phyloP scores from a whole-genome alignment of 1,140 invertebrate species.

The Druon quercuslanigerum region DNA sequence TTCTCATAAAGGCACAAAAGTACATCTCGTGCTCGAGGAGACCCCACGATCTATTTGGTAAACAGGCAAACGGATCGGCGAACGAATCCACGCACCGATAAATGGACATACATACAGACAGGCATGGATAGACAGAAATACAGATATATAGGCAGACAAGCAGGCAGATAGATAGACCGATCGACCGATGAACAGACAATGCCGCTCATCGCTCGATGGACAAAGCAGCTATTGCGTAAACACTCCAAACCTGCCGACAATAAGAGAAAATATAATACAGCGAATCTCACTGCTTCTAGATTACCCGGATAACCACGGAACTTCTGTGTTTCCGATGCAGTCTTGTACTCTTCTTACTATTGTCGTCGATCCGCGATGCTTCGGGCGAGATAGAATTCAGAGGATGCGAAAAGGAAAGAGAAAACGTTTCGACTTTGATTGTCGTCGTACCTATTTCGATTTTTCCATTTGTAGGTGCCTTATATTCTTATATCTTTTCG shows the following conservation, averaged over 20 bases:
- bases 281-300: slow-evolving; percentile 63
- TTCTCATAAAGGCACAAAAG: slow-evolving; percentile 70
- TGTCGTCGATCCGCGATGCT: slow-evolving; percentile 1
- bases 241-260: slow-evolving; percentile 67
- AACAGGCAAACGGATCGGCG: slow-evolving; percentile 64
- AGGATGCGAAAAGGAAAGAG: slow-evolving; percentile 27
- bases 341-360: slow-evolving; percentile 4
- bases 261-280: slow-evolving; percentile 64
- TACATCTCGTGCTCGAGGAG: slow-evolving; percentile 59
- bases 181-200: slow-evolving; percentile 70
- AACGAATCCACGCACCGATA: slow-evolving; percentile 33
- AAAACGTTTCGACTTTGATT: slow-evolving; percentile 26
- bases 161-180: slow-evolving; percentile 53
- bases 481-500: not conserved
- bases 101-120: slow-evolving; percentile 35
- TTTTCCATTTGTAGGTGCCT: slow-evolving; percentile 26
- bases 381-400: not conserved
- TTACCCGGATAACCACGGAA: slow-evolving; percentile 64
- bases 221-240: slow-evolving; percentile 76
- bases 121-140: slow-evolving; percentile 42
- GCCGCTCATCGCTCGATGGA: slow-evolving; percentile 73
- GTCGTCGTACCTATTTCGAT: slow-evolving; percentile 18
- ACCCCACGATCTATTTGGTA: slow-evolving; percentile 71
- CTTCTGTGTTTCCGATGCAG: slow-evolving; percentile 60
- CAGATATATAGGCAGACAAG: slow-evolving; percentile 38